Conservation (phyloP, 1,140 invertebrate genomes). For the Littorina saxatilis region DNA sequence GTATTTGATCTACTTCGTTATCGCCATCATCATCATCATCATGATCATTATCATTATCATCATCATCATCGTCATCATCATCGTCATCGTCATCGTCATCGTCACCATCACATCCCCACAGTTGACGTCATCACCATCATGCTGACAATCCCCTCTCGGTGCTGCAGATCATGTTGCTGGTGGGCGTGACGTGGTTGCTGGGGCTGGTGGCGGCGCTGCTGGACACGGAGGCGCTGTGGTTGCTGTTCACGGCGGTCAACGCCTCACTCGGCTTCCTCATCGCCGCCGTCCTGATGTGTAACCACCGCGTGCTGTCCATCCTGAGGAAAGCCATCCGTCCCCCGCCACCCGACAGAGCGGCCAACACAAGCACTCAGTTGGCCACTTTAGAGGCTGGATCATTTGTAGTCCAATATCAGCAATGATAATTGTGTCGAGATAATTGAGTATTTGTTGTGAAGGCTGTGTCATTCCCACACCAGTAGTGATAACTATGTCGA, state of each 20-base stretch:
- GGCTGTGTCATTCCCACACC: too few species aligned
- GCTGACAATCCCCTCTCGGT: neutral
- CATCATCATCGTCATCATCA: neutral
- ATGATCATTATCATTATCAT: neutral
- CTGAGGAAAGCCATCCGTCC: neutral
- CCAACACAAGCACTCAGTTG: too few species aligned
- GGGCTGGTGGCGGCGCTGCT: conserved; percentile 41
- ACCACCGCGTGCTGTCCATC: conserved; percentile 26
- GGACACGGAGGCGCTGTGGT: conserved; percentile 34
- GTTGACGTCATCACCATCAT: too few species aligned
- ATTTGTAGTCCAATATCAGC: neutral
- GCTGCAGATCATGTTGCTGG: conserved; percentile 42
- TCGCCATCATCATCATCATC: neutral
- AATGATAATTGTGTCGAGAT: too few species aligned
- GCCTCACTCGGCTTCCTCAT: conserved; percentile 48
- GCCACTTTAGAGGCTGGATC: neutral
- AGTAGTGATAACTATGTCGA: too few species aligned
- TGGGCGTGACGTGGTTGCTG: conserved; percentile 50
- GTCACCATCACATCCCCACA: too few species aligned
- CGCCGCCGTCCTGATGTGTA: conserved; percentile 41
- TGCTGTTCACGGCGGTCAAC: conserved; percentile 48
- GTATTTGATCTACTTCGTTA: too few species aligned
- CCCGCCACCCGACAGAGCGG: neutral
- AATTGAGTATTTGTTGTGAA: too few species aligned
- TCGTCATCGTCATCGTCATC: neutral